Percentiles rank a stretch among this genome's conserved stretches.
Conservation (phyloP, 30 jellyfish, hydroid and myxozoan species). For the Mastigias papua region DNA sequence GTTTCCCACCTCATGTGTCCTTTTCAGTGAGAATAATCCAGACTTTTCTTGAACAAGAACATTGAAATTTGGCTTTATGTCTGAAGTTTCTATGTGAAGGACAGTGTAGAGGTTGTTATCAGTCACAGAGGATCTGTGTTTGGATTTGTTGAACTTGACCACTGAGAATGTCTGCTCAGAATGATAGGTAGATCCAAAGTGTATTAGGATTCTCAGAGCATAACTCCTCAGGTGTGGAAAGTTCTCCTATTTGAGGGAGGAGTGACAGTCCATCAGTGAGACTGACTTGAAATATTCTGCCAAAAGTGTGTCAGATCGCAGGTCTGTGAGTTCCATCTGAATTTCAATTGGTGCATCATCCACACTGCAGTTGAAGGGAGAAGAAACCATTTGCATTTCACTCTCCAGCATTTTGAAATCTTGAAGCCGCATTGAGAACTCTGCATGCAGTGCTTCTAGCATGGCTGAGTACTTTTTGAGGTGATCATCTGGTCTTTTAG, state of each 20-base stretch:
- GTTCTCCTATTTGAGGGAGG: not conserved
- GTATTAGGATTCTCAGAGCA: not conserved
- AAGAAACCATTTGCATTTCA: not conserved
- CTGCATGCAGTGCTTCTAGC: constrained; percentile 14
- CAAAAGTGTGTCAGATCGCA: constrained; percentile 9
- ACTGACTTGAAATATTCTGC: not conserved
- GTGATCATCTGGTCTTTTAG: constrained; percentile 1
- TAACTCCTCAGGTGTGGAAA: too few species aligned
- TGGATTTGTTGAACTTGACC: not conserved
- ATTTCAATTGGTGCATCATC: constrained; percentile 10
- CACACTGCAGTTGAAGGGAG: constrained; percentile 7
- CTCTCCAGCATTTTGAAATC: constrained; percentile 4
- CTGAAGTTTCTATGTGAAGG: constrained; percentile 8
- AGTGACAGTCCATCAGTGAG: not conserved
- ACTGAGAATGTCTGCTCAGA: constrained; percentile 1
- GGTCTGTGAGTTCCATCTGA: constrained; percentile 6
- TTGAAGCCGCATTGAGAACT: not conserved
- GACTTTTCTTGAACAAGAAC: not conserved
- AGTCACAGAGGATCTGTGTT: constrained; percentile 9
- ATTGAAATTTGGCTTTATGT: not conserved
- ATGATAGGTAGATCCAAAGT: not conserved
- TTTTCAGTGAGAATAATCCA: not conserved
- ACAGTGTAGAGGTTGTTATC: not conserved
- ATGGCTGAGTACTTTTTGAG: not conserved
- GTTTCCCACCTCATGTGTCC: not conserved